Base-by-base conservation (phyloP, 2,888 invertebrate genomes). In the Encarsia formosa region DNA sequence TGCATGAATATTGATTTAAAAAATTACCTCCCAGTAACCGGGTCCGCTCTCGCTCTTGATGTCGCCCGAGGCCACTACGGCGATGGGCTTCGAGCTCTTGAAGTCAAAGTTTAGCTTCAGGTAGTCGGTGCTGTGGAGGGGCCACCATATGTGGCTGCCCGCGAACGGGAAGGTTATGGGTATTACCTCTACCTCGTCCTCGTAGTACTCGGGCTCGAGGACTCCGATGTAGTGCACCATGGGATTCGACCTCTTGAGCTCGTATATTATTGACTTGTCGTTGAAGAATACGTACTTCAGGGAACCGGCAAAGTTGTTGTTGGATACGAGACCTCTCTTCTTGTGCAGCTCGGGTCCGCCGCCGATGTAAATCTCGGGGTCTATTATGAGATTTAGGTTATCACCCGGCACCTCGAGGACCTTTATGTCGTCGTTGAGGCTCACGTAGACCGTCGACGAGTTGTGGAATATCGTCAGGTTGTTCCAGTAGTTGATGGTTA, bases 261-360 rank as follows among this genome's bases (percentile, higher is more conserved):
- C 91, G 70, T 93, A 92, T 56, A 96, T 78, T 59, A 96, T 90
- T 1, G 92, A 91, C 24, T 92, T 86, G 67, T 93, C 92, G 72
- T 95, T 94, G 75, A 91, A 93, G 72, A 91, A 95, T 40, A 94
- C 91, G 71, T 92, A 92, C 69, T 92, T 91, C 31, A 96, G 73
- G 62, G 90, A 90, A 20, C 96, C 91, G 61, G 88, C 88, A 70
- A 91, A 92, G 75, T 89, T 91, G 72, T 91, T 89, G 63, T 86
- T 82, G 52, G 86, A 92, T 65, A 83, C 83, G 61, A 90, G 76
- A 42, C 93, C 89, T 72, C 84, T 85, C 77, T 88, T 89, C 74
- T 90, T 89, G 66, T 87, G 79, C 55, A 90, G 73, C 69, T 90
- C 89, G 2, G 91, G 89, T 3, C 92, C 93, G 15, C 91, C 91